Conservation (phyloP, 2,113 vertebrate genomes). For the Gymnorhina tibicen region DNA sequence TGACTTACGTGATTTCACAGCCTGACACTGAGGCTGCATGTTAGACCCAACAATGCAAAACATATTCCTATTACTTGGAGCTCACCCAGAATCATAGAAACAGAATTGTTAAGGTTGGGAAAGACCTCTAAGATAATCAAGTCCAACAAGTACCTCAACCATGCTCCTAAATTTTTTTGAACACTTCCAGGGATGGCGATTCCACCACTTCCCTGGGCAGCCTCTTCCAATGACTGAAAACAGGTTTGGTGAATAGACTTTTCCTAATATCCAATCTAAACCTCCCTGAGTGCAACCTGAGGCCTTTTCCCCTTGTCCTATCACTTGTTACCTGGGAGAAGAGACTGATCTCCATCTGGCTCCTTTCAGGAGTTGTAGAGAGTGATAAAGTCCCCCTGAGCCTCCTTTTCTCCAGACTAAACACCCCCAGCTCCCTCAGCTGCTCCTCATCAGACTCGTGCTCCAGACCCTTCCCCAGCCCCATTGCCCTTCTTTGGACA, state of each 20-base stretch:
- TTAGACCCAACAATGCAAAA: background rate
- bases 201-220: background rate
- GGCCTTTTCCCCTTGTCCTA: background rate
- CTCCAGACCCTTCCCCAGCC: background rate
- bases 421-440: background rate
- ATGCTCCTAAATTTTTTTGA: background rate
- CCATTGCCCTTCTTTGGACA: background rate
- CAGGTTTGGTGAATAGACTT: background rate
- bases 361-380: background rate
- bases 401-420: background rate
- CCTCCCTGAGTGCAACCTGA: background rate
- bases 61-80: background rate
- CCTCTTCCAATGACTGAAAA: background rate
- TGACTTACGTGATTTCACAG: background rate
- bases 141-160: background rate
- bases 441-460: background rate
- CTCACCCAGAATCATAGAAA: background rate
- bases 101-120: background rate
- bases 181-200: background rate
- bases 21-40: background rate
- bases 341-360: background rate
- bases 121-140: background rate
- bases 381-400: rapidly evolving
- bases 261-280: background rate
- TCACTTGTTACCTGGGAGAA: background rate